Base-by-base conservation (phyloP, 1,140 invertebrate species). In the Aethina tumida region DNA sequence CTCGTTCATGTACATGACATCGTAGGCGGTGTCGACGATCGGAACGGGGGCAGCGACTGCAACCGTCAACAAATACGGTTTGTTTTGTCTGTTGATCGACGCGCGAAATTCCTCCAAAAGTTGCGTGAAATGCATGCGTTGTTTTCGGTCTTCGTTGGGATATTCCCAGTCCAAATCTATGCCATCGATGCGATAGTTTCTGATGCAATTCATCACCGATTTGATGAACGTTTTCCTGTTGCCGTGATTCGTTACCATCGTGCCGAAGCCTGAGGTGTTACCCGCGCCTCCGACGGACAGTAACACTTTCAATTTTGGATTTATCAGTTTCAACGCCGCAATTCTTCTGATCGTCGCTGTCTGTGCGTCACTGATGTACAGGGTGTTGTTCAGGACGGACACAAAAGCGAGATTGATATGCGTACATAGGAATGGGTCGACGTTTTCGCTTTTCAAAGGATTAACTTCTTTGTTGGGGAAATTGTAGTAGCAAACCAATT, bases 141-240 rank as follows among this genome's bases (percentile, higher is more conserved):
- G 72, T 19, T 67, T 67, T 47, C 63, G 65, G 49, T 58, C 54
- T 31, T 74, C 65, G 2, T 67, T 71, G 6, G 89, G 88, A 59
- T 89, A 92, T 60, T 93, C 87, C 85, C 85, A 91, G 52, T 92
- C 87, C 25, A 90, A 56, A 60, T 92, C 87, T 5, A 90, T 63
- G 14, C 87, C 87, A 65, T 90, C 84, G 10, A 90, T 63, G 35
- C 65, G 64, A 48, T 75, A 76, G n/a, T 62, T 60, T 39, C 68
- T 66, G n/a, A 83, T 58, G 7, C 75, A 60, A 29, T 68, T 55
- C 41, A 79, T 67, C 2, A 82, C 63, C 2, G 79, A 79, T 41
- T 64, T 64, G 26, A 87, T 77, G 56, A 90, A 88, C 37, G 70
- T 77, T 20, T 66, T 80, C 78, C 83, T 70, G 32, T 68, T 74